Conservation (phyloP, 2,888 invertebrate species). For the Epistrophe grossulariae region DNA sequence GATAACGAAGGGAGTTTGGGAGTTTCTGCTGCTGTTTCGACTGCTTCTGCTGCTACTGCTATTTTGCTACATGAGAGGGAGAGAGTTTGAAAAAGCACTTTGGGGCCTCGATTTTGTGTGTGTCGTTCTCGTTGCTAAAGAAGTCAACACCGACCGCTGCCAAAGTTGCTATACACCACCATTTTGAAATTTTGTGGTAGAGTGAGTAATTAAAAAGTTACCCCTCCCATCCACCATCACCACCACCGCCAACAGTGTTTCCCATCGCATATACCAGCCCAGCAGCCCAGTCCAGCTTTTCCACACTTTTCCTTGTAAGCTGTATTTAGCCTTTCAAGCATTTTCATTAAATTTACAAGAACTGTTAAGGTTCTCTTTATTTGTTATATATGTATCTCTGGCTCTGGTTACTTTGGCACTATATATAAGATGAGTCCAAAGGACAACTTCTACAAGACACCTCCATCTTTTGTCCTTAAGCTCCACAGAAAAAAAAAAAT, state of each 20-base stretch:
- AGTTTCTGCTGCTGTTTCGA: slow-evolving; percentile 6
- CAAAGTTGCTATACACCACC: slow-evolving; percentile 2
- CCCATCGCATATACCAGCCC: too few species aligned
- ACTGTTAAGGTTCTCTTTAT: slow-evolving; percentile 29
- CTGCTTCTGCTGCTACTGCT: background rate
- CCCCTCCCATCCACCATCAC: background rate
- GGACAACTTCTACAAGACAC: slow-evolving; percentile 20
- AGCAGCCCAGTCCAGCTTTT: background rate
- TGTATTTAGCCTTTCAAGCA: slow-evolving; percentile 48
- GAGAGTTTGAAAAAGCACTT: slow-evolving; percentile 43
- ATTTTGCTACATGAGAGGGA: background rate
- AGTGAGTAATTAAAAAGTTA: slow-evolving; percentile 71
- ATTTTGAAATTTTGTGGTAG: slow-evolving; percentile 41
- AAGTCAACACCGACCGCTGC: slow-evolving; percentile 44
- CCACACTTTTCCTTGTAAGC: background rate
- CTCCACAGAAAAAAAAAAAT: background rate
- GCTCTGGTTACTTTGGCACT: slow-evolving; percentile 13
- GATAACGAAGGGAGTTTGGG: slow-evolving; percentile 20
- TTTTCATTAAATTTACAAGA: slow-evolving; percentile 72
- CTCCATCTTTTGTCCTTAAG: slow-evolving; percentile 21
- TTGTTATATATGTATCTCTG: slow-evolving; percentile 1
- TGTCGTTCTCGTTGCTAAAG: slow-evolving; percentile 15
- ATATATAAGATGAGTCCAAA: background rate
- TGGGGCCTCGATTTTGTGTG: slow-evolving; percentile 34
- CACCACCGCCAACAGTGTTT: background rate